Evolutionary conservation across 2,888 invertebrate species (phyloP), one percentile per base, ranked within the genome.

Genomic region (Pandemis heparana): DNA sequence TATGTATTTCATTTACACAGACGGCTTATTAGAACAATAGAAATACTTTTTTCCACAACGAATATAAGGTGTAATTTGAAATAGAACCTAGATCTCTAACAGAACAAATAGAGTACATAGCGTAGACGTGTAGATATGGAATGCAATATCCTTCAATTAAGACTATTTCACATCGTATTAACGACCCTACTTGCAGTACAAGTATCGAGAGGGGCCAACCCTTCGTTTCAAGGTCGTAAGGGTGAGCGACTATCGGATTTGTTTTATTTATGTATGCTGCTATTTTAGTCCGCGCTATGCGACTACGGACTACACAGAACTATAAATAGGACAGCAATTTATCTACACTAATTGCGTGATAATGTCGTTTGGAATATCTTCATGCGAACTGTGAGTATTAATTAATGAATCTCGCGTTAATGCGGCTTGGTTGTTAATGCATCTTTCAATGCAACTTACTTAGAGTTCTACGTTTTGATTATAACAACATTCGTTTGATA

Each of bases 171-270:
- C 71, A 60, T 23, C 65, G 38, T 60, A 64, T 64, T 65, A 62
- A 80, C 82, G 81, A 79, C 79, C 80, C 79, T 80, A 78, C 79
- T 78, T 79, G 59, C 74, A 77, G 80, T 81, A 82, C 81, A 79
- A 79, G 74, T 76, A 79, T 79, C 81, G 80, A 75, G 81, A 75
- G 89, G 89, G 82, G 81, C 86, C 85, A 87, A 89, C 90, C 89
- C 89, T 86, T 78, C 63, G 78, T 80, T 76, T 82, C 90, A 91
- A 91, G 90, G 90, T 89, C 89, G 81, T 77, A 82, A 83, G 90
- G 90, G 90, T 89, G 89, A 85, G 77, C 80, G 75, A 67, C 48
- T 77, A 77, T 76, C 77, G 76, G 79, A 80, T 77, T 81, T 79
- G 78, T 75, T 79, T 80, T 82, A 83, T 84, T 83, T 83, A 80